Evolutionary conservation across 2,888 invertebrate species (phyloP), one percentile per base, ranked within the genome.

Genomic region (Drosophila lacicola): DNA sequence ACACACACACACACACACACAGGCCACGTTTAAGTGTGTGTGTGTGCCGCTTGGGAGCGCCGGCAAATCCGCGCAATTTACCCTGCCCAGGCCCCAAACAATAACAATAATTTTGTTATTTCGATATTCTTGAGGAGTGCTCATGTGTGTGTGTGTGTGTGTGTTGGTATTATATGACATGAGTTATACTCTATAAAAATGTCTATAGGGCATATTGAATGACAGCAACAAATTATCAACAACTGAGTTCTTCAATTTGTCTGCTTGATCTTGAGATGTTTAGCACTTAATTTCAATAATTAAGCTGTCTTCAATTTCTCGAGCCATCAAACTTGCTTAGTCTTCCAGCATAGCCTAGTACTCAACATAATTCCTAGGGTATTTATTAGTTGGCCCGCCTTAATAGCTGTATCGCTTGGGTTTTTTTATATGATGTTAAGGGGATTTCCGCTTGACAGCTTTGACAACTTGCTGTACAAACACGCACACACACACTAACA

Each of bases 81-180:
- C 72, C 55, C 45, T 62, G 36, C 39, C 63, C 21, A 17, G n/a
- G 17, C 66, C 54, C 49, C 73, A 70, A 80, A 84, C 74, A 84
- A 81, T 84, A 84, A 82, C 80, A 89, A 89, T 89, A 88, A 87
- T 84, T 89, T 87, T 87, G 89, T 87, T 87, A 89, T 89, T 87
- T 87, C 87, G 87, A 87, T 87, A 87, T 82, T 86, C 82, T 67
- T 73, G 50, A 53, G 62, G 34, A 58, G 55, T 55, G 57, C n/a
- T 41, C 14, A 42, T 61, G 70, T 64, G 68, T 19, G 45, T 61
- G 70, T 64, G 68, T 37, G 33, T n/a, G 41, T 37, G 41, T 56
- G 46, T 45, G 44, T 60, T 37, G 13, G 56, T 46, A 46, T 60
- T 60, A 61, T 66, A 29, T 57, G 45, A 29, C 41, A 57, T 54